Percentiles rank a stretch among this genome's conserved stretches.
phyloP scores from a whole-genome alignment of 2,113 vertebrate genomes.

The Cynocephalus volans region DNA sequence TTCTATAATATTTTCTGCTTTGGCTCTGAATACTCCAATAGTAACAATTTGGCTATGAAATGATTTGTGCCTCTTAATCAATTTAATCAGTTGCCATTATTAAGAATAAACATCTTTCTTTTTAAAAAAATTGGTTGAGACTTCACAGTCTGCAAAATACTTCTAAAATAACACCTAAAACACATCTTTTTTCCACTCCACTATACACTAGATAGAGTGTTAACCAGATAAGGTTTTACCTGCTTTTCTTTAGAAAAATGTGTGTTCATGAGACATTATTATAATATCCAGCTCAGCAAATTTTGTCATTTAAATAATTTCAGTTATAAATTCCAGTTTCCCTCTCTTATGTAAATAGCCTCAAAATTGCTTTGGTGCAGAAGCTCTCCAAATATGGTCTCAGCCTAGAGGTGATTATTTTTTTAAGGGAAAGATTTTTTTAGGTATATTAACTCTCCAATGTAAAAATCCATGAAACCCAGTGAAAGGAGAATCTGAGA shows the following conservation, averaged over 20 bases:
- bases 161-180: constrained; percentile 59
- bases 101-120: constrained; percentile 59
- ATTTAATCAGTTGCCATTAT: constrained; percentile 15
- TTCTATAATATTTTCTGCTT: constrained; percentile 4
- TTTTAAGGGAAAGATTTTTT: constrained; percentile 51
- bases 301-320: constrained; percentile 81
- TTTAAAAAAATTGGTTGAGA: background rate
- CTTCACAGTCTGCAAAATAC: background rate
- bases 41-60: constrained; percentile 32
- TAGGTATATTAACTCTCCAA: constrained; percentile 72
- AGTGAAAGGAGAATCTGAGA: constrained; percentile 75
- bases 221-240: constrained; percentile 46
- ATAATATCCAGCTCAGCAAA: constrained; percentile 72
- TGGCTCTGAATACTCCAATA: background rate
- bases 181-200: background rate
- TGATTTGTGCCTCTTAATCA: background rate
- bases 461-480: constrained; percentile 75
- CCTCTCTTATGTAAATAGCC: constrained; percentile 74
- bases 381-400: constrained; percentile 81
- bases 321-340: constrained; percentile 74
- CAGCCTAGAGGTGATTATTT: constrained; percentile 75
- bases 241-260: constrained; percentile 49
- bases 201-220: constrained; percentile 49
- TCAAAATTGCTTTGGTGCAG: constrained; percentile 71
- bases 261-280: constrained; percentile 69